Evolutionary conservation across 1,140 invertebrate genomes (phyloP), one percentile per base, ranked within the genome.

Genomic region (Danaus melanippus): DNA sequence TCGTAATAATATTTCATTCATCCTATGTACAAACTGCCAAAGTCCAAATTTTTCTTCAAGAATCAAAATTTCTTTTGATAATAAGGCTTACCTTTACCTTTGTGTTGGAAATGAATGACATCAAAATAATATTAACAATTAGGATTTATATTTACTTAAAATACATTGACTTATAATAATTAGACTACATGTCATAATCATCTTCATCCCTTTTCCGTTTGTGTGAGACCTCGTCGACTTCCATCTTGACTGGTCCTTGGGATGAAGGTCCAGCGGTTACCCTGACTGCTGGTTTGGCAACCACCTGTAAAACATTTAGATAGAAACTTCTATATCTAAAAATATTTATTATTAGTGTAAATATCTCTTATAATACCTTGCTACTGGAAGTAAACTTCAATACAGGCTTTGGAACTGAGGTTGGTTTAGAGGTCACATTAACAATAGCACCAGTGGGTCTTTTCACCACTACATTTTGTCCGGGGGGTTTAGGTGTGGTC

Each of bases 391-490:
- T 90, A 67, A 93, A 92, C 76, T 94, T 94, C 10, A 93, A 90
- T 0, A 92, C 89, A 32, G 93, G 92, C 74, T 94, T 94, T 7
- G 92, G 91, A 60, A 93, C 90, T 41, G 90, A 90, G 62, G 91
- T 92, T 10, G 90, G 89, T 72, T 93, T 93, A 1, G 92, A 90
- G 1, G 92, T 90, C 2, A 91, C 86, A 58, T 89, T 90, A 4
- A 90, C 81, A 8, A 91, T 82, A 7, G 88, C 84, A 1, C 86
- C 87, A 0, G 89, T 87, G 12, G 89, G 82, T 56, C 91, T 89
- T 41, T 91, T 88, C 12, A 91, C 83, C 0, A 89, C 87, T 12
- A 90, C 72, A 61, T 87, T 83, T 50, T 79, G 63, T 12, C 63
- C 55, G 12, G 72, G 62, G 32, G 71, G 63, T 62, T 88, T 73